A percentile compares a stretch with the other conserved stretches of the same genome.
These are phyloP conservation scores for Argyrosomus japonicus DNA, from an alignment of 2,113 vertebrate genomes.

Conservation along the genomic window DNA sequence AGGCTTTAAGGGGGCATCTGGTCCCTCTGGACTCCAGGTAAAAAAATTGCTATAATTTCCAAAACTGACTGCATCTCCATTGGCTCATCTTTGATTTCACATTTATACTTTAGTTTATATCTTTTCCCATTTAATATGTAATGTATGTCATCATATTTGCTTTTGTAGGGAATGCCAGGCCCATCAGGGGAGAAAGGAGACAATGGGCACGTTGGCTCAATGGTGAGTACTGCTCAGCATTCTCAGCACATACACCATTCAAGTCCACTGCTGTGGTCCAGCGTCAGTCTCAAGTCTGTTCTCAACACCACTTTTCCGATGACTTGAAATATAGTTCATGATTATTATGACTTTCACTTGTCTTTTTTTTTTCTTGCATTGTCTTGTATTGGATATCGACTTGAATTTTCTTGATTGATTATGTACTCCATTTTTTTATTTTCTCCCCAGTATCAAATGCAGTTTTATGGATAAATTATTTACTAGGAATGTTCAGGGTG, in stretches of 20 bases:
- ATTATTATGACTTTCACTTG: conserved; percentile 28
- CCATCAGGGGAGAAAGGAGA: conserved; percentile 93
- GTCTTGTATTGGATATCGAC: conserved; percentile 6
- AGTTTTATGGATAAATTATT: conserved; percentile 5
- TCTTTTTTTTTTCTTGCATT: background rate
- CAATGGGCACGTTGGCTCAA: conserved; percentile 88
- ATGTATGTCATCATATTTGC: conserved; percentile 29
- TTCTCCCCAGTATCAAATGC: background rate
- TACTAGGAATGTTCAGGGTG: background rate
- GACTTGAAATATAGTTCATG: conserved; percentile 7
- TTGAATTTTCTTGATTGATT: conserved; percentile 9
- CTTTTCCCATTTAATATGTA: background rate
- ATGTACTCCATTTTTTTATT: background rate
- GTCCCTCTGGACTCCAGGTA: conserved; percentile 91
- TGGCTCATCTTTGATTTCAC: background rate
- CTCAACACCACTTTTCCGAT: conserved; percentile 28
- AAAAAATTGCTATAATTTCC: background rate
- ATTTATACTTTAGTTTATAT: background rate
- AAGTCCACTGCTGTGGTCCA: conserved; percentile 13
- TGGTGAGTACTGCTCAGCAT: conserved; percentile 82
- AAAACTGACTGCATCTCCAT: background rate
- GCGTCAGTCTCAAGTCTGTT: conserved; percentile 28
- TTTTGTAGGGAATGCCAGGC: conserved; percentile 91
- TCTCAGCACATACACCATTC: conserved; percentile 38
- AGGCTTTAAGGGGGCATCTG: conserved; percentile 87